These are phyloP conservation scores for Arbacia lixula DNA, from an alignment of 53 echinoderm and acorn worm genomes.

Conservation along the genomic window DNA sequence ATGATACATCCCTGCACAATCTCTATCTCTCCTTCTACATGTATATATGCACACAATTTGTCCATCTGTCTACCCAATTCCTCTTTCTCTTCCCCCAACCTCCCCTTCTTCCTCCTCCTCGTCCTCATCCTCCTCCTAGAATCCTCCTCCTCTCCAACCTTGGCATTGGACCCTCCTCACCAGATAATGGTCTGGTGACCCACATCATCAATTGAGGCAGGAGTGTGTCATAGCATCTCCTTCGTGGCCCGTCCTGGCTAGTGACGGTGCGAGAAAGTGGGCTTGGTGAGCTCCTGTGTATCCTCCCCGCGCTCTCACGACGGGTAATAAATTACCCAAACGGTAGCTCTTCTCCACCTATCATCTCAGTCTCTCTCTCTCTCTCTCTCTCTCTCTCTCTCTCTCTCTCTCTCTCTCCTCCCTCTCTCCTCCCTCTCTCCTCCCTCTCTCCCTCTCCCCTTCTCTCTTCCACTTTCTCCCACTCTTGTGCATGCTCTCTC, in stretches of 20 bases:
- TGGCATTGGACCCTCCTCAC: conserved; percentile 46
- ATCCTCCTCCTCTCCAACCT: conserved; percentile 31
- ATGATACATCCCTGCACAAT: background rate
- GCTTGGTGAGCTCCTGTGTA: conserved; percentile 28
- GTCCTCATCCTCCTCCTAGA: background rate
- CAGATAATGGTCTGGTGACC: conserved; percentile 55
- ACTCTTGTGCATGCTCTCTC: background rate
- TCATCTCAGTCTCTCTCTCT: background rate
- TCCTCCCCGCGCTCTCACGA: conserved; percentile 34
- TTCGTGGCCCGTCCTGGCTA: background rate
- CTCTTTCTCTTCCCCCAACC: background rate
- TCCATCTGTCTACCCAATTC: background rate
- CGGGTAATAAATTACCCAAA: conserved; percentile 58
- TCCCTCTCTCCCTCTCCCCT: background rate
- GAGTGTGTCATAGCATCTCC: conserved; percentile 51
- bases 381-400: background rate
- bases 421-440: background rate
- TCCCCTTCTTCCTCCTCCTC: background rate
- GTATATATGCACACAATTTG: background rate
- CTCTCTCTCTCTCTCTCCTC: conserved; percentile 11
- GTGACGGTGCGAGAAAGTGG: background rate
- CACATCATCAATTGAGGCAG: conserved; percentile 52
- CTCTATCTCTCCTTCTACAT: background rate
- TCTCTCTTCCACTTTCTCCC: background rate
- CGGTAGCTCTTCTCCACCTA: no score